Evolutionary conservation across 2,888 invertebrate genomes (phyloP), one percentile per base, ranked within the genome.

Genomic region (Peribatodes rhomboidaria): DNA sequence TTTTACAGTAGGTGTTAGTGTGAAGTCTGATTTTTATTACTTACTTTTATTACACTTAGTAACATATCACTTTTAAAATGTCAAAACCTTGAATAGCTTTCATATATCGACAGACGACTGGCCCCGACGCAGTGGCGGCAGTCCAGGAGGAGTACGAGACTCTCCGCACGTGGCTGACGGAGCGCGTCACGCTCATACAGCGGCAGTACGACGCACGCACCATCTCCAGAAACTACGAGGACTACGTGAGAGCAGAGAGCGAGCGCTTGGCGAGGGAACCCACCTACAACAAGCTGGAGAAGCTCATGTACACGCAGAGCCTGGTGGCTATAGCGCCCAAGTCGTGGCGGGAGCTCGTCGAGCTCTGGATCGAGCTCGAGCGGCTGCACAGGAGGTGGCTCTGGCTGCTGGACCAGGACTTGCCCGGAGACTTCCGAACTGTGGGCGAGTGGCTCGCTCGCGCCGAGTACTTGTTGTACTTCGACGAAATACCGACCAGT

Each of bases 401-500:
- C 75, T 97, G 98, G 97, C 94, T 97, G 55, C 90, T 99, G 73
- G 99, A 99, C 86, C 95, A 97, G 0, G 94, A 95, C 69, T 92
- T 99, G 57, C 98, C 98, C 9, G 98, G 97, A 42, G 97, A 97
- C 78, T 96, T 99, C 75, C 97, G 97, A 64, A 94, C 95, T 70
- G 95, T 98, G 14, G 98, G 98, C 56, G 97, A 97, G 85, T 99
- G 99, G 98, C 89, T 99, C 56, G 96, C 97, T 67, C 95, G 96
- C 75, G 99, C 98, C 16, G 98, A 98, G 85, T 96, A 96, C 79
- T 89, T 97, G 55, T 88, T 98, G 55, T 95, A 96, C 73, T 96
- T 96, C 72, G 97, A 98, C 81, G 97, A 98, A 84, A 96, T 98
- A 79, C 97, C 98, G 7, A 94, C 95, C 44, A 95, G 94, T 57